Conservation (phyloP, 2,113 vertebrate species). For the Neoarius graeffei region DNA sequence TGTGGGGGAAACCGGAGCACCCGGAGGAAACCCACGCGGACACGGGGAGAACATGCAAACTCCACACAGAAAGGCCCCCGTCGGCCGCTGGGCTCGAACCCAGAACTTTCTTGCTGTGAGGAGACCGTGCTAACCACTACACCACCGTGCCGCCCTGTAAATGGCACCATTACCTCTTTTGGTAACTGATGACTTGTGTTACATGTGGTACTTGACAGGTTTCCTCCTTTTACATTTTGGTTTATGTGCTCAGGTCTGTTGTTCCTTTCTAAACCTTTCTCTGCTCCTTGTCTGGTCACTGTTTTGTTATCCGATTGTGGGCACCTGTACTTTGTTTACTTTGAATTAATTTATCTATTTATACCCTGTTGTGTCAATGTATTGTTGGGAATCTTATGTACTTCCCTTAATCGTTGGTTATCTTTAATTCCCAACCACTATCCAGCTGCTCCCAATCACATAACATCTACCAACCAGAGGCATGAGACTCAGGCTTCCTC, state of each 20-base stretch:
- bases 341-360: background rate
- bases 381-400: too few relatives aligned
- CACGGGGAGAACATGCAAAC: too few relatives aligned
- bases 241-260: too few relatives aligned
- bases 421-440: background rate
- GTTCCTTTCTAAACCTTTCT: background rate
- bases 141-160: too few relatives aligned
- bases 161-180: background rate
- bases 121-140: too few relatives aligned
- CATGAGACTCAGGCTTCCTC: background rate
- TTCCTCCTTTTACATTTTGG: background rate
- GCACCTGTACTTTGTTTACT: background rate
- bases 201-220: background rate
- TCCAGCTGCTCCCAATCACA: background rate
- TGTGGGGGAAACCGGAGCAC: too few relatives aligned
- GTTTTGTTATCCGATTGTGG: background rate
- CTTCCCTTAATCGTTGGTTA: too few relatives aligned
- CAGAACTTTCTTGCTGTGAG: too few relatives aligned
- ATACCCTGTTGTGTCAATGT: background rate
- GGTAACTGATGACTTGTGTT: background rate
- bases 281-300: background rate
- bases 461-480: background rate
- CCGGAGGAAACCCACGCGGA: too few relatives aligned
- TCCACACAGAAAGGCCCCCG: too few relatives aligned
- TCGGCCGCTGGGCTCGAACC: too few relatives aligned